Percentiles rank a stretch among this genome's conserved stretches.
These are phyloP conservation scores for Rhopalosiphum maidis DNA, from an alignment of 1,140 invertebrate genomes.

Conservation along the genomic window DNA sequence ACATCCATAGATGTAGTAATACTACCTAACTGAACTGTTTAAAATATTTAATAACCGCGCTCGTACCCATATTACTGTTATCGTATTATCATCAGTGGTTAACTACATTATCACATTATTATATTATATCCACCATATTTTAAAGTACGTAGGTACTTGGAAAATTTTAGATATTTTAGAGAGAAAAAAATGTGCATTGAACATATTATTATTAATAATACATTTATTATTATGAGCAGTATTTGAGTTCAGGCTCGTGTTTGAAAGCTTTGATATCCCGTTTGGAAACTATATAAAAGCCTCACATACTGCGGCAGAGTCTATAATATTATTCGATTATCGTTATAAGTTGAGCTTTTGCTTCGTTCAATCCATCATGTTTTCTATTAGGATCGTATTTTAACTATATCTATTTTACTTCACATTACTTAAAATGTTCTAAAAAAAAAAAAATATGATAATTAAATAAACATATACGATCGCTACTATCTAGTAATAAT, in stretches of 20 bases:
- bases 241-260: neutral
- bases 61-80: neutral
- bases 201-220: neutral
- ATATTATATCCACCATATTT: neutral
- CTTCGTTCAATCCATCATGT: neutral
- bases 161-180: neutral
- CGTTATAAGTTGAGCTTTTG: neutral
- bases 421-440: neutral
- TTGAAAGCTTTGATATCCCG: neutral
- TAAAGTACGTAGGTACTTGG: neutral
- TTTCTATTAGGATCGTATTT: neutral
- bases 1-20: neutral
- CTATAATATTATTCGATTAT: neutral
- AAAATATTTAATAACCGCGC: neutral
- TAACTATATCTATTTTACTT: neutral
- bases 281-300: neutral
- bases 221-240: neutral
- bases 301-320: neutral
- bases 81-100: neutral
- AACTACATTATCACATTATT: neutral
- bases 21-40: neutral
- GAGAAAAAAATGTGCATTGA: neutral
- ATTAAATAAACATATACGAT: too few species aligned
- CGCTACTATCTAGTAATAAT: too few species aligned
- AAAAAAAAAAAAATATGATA: neutral